Percentiles rank a stretch among this genome's conserved stretches.
phyloP scores from a whole-genome alignment of 2,797 vertebrate genomes.

The Remorina albescens region DNA sequence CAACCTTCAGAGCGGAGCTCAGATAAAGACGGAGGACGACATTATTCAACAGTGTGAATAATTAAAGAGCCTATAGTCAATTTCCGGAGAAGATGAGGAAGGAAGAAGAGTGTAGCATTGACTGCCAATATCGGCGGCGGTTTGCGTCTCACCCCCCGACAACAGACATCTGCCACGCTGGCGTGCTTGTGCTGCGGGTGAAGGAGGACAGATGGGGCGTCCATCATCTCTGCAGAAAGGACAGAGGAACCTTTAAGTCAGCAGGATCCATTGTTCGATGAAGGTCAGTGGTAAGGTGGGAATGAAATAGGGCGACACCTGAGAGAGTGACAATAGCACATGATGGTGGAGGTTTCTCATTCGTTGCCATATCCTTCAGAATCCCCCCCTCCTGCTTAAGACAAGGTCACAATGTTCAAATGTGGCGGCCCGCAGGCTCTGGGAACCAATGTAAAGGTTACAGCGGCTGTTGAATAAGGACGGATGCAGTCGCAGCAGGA shows the following conservation, averaged over 20 bases:
- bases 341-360: slow-evolving; percentile 74
- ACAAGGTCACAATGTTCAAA: slow-evolving; percentile 47
- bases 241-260: slow-evolving; percentile 82
- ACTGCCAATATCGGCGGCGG: slow-evolving; percentile 27
- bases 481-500: not conserved
- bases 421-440: not conserved
- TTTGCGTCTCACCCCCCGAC: slow-evolving; percentile 17
- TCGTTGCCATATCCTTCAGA: slow-evolving; percentile 67
- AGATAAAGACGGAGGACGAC: slow-evolving; percentile 58
- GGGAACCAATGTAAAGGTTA: slow-evolving; percentile 36
- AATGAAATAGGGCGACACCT: slow-evolving; percentile 83
- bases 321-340: slow-evolving; percentile 74
- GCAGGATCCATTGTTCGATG: slow-evolving; percentile 79
- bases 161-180: slow-evolving; percentile 41
- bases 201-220: slow-evolving; percentile 65
- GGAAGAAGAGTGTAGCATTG: slow-evolving; percentile 15
- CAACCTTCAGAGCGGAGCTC: slow-evolving; percentile 65
- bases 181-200: slow-evolving; percentile 34
- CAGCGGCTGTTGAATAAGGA: not conserved
- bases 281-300: slow-evolving; percentile 83
- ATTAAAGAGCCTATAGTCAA: slow-evolving; percentile 61
- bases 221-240: slow-evolving; percentile 76
- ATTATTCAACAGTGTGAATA: slow-evolving; percentile 68
- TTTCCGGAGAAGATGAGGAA: slow-evolving; percentile 40
- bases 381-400: slow-evolving; percentile 33